Conservation (phyloP, 1,140 invertebrate genomes). For the Chrysopa pallens region DNA sequence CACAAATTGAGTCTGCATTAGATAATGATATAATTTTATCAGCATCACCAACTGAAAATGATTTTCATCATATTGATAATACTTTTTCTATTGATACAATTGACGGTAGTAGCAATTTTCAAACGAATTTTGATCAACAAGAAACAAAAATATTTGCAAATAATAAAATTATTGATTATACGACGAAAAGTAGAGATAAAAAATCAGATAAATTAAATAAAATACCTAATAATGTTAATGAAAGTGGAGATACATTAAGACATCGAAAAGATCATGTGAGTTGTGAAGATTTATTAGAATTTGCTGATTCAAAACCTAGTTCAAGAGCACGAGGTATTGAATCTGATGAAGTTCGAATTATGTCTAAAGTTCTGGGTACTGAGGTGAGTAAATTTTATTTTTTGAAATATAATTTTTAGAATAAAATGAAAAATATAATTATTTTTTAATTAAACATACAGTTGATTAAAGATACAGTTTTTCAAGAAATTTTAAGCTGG, state of each 20-base stretch:
- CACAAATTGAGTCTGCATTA: constrained; percentile 40
- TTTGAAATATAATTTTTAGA: too few relatives aligned
- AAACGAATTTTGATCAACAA: background rate
- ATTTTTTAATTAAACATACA: too few relatives aligned
- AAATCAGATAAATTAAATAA: constrained; percentile 5
- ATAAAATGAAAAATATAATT: too few relatives aligned
- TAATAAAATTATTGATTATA: background rate
- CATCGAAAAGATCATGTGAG: constrained; percentile 58
- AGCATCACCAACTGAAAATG: background rate
- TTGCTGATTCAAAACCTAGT: constrained; percentile 68
- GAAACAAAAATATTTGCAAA: background rate
- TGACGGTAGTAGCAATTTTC: background rate
- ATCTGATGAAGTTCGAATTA: constrained; percentile 79
- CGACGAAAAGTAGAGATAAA: constrained; percentile 5
- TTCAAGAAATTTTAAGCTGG: too few relatives aligned
- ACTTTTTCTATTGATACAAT: background rate
- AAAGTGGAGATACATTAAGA: constrained; percentile 11
- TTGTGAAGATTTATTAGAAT: constrained; percentile 81
- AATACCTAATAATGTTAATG: background rate
- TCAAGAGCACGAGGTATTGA: constrained; percentile 64
- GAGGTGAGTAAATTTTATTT: constrained; percentile 33
- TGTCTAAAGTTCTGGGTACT: constrained; percentile 75
- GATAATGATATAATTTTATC: constrained; percentile 20
- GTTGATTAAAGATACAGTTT: too few relatives aligned
- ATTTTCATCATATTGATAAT: background rate